Percentiles rank a stretch among this genome's conserved stretches.
These are phyloP conservation scores for Hephaestus fuliginosus DNA, from an alignment of 2,797 vertebrate genomes.

Conservation along the genomic window DNA sequence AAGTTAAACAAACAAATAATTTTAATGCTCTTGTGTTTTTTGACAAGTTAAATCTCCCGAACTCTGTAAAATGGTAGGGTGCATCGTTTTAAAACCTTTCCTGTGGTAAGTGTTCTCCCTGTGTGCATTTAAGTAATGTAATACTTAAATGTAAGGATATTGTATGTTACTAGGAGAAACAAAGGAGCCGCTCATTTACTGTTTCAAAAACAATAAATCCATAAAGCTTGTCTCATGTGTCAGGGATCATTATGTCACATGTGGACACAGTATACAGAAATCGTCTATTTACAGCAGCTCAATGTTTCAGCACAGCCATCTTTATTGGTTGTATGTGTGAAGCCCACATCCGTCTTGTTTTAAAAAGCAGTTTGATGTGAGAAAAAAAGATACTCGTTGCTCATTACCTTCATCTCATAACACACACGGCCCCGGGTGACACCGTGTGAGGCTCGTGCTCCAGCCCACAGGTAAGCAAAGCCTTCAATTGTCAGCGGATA, in stretches of 20 bases:
- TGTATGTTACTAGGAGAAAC: background rate
- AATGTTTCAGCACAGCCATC: background rate
- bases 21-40: background rate
- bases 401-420: constrained; percentile 93
- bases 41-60: background rate
- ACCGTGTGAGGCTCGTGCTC: constrained; percentile 92
- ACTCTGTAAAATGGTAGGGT: background rate
- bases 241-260: background rate
- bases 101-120: background rate
- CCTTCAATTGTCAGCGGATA: constrained; percentile 96
- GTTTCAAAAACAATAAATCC: constrained; percentile 6
- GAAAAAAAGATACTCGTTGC: background rate
- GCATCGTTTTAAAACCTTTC: background rate
- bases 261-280: constrained; percentile 2
- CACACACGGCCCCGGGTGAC: constrained; percentile 90
- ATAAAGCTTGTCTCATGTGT: background rate
- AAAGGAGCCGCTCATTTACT: background rate
- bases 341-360: background rate
- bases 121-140: background rate
- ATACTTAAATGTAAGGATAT: background rate
- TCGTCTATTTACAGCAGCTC: background rate
- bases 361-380: background rate
- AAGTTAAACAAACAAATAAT: background rate
- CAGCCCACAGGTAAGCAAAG: constrained; percentile 96
- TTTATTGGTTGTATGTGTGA: background rate